Evolutionary conservation across 2,113 vertebrate species (phyloP).

Genomic region (Nanorana parkeri): DNA sequence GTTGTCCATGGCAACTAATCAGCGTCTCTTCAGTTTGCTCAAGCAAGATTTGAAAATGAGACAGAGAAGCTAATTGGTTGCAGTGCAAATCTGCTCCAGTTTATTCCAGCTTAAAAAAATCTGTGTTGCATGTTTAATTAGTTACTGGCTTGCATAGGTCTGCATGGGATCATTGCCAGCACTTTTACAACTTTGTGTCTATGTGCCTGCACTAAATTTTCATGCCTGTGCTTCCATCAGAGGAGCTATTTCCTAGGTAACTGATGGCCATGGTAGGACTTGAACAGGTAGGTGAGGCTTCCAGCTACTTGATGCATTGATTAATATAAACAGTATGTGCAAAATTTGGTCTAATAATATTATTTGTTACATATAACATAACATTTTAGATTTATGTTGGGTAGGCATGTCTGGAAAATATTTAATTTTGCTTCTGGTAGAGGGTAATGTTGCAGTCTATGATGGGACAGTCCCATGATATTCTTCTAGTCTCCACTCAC

Average conservation of each 20-base stretch:
- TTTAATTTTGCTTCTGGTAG: too few relatives aligned
- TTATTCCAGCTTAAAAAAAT: not conserved
- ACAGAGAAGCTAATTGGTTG: too few relatives aligned
- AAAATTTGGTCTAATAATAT: not conserved
- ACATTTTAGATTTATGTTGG: too few relatives aligned
- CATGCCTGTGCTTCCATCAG: constrained; percentile 17
- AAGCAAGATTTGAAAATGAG: too few relatives aligned
- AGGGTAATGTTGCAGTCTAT: too few relatives aligned
- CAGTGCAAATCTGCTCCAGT: too few relatives aligned
- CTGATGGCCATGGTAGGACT: not conserved
- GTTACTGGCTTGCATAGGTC: not conserved
- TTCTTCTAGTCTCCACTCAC: too few relatives aligned
- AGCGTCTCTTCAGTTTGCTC: too few relatives aligned
- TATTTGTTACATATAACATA: too few relatives aligned
- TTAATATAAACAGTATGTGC: not conserved
- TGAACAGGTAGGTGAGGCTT: constrained; percentile 21
- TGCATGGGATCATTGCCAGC: constrained; percentile 1
- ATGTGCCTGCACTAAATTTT: not conserved
- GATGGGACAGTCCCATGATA: too few relatives aligned
- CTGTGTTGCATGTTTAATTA: constrained; percentile 24
- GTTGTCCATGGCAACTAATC: too few relatives aligned
- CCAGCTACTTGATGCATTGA: not conserved
- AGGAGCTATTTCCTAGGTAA: not conserved
- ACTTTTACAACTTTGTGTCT: constrained; percentile 1
- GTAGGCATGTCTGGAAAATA: too few relatives aligned